Evolutionary conservation across 2,888 invertebrate genomes (phyloP).

Genomic region (Abscondita cerata): DNA sequence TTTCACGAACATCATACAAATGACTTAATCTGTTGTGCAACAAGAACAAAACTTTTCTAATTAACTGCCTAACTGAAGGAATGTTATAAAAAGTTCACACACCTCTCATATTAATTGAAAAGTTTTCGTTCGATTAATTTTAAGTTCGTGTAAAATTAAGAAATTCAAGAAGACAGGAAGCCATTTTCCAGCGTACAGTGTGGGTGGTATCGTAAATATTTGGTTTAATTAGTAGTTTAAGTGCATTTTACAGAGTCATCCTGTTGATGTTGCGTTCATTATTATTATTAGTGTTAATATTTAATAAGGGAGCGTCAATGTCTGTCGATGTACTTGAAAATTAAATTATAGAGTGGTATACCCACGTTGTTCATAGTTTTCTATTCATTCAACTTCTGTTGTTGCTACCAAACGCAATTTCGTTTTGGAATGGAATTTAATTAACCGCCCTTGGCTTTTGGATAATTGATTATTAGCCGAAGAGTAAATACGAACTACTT

Average conservation of each 20-base stretch:
- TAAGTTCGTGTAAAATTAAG: constrained; percentile 14
- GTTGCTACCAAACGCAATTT: background rate
- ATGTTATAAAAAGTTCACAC: constrained; percentile 4
- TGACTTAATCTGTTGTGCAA: no score
- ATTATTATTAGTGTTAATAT: constrained; percentile 10
- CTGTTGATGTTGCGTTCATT: background rate
- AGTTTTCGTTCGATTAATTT: background rate
- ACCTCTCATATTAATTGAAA: constrained; percentile 1
- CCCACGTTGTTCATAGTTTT: constrained; percentile 10
- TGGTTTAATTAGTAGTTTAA: no score
- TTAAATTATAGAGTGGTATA: constrained; percentile 15
- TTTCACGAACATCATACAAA: no score
- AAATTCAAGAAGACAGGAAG: constrained; percentile 13
- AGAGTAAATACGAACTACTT: constrained; percentile 1
- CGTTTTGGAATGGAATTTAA: constrained; percentile 6
- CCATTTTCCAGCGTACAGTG: background rate
- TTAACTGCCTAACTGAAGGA: background rate
- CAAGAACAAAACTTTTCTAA: no score
- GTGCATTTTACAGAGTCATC: constrained; percentile 8
- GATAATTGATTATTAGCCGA: constrained; percentile 10
- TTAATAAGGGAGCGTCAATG: constrained; percentile 19
- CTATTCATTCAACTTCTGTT: constrained; percentile 10
- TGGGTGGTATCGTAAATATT: constrained; percentile 7
- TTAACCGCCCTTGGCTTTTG: constrained; percentile 21
- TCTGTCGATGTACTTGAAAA: constrained; percentile 17